These are phyloP conservation scores for Sinocyclocheilus grahami DNA, from an alignment of 2,113 vertebrate genomes.

Conservation along the genomic window DNA sequence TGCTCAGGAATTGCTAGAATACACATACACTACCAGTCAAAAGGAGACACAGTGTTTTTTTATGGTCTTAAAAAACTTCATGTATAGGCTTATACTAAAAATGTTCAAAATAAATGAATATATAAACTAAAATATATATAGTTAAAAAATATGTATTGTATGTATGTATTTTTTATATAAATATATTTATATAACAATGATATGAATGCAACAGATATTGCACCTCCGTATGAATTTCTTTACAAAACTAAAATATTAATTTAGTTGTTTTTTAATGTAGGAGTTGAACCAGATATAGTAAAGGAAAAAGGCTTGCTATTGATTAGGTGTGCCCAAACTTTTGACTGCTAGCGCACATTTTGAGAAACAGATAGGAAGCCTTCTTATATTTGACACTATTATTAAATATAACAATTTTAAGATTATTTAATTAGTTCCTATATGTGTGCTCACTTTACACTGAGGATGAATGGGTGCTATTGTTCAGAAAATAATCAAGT, in stretches of 20 bases:
- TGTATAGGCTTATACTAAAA: not conserved
- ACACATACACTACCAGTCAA: not conserved
- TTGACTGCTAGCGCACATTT: not conserved
- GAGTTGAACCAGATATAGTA: not conserved
- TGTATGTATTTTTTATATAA: no score
- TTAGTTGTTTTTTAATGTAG: not conserved
- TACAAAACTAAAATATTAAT: not conserved
- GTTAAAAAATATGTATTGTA: not conserved
- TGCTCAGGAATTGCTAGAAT: not conserved
- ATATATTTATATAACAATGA: not conserved
- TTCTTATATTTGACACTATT: no score
- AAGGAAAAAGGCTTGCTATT: not conserved
- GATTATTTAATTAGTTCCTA: constrained; percentile 20
- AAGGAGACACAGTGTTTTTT: not conserved
- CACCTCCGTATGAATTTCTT: not conserved
- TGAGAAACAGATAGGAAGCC: not conserved
- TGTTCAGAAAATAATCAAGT: not conserved
- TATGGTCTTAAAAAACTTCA: not conserved
- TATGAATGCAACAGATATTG: not conserved
- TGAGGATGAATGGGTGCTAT: not conserved
- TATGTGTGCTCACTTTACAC: not conserved
- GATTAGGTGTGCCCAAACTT: not conserved
- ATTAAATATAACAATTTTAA: not conserved
- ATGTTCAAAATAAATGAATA: not conserved
- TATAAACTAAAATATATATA: not conserved